phyloP scores from a whole-genome alignment of 2,113 vertebrate species.

The Vombatus ursinus region DNA sequence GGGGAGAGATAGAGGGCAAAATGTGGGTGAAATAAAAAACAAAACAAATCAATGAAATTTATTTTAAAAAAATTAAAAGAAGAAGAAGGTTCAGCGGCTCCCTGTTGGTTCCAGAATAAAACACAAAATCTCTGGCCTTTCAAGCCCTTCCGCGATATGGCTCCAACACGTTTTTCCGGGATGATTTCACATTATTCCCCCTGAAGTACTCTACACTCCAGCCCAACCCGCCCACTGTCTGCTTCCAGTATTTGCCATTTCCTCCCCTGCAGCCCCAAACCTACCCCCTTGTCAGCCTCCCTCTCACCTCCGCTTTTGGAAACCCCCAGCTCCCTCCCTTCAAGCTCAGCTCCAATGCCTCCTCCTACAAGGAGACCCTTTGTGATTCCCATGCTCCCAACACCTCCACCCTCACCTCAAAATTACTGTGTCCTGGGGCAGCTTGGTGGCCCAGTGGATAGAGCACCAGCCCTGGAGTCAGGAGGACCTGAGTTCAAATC shows the following conservation, averaged over 20 bases:
- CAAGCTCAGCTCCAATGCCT: too few species aligned
- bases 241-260: not conserved
- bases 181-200: not conserved
- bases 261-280: not conserved
- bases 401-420: not conserved
- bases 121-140: not conserved
- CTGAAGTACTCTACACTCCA: not conserved
- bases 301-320: too few species aligned
- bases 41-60: too few species aligned
- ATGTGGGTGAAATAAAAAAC: too few species aligned
- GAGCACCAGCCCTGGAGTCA: too few species aligned
- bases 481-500: too few species aligned
- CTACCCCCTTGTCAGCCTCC: too few species aligned
- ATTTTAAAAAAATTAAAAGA: too few species aligned
- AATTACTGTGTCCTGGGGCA: not conserved
- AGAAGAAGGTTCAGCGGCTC: not conserved
- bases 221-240: not conserved
- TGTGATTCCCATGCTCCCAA: not conserved
- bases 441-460: too few species aligned
- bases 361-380: not conserved
- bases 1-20: too few species aligned
- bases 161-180: not conserved
- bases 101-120: not conserved
- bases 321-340: too few species aligned
- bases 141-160: not conserved